phyloP scores from a whole-genome alignment of 2,888 invertebrate species.

The Corbicula japonica region DNA sequence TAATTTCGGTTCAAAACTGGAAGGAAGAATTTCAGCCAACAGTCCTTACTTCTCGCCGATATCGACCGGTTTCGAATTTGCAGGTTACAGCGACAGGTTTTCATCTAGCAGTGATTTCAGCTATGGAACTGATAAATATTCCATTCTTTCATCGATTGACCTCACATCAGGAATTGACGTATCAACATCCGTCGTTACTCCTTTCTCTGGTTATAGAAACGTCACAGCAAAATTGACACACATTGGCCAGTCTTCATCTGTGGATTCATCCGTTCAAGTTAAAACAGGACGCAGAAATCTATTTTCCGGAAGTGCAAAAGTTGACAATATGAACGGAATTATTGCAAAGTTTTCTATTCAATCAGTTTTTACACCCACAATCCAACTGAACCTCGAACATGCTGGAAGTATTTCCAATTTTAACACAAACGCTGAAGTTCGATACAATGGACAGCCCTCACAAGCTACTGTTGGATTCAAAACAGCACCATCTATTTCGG shows the following conservation, averaged over 20 bases:
- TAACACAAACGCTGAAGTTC: conserved; percentile 31
- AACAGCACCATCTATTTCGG: conserved; percentile 3
- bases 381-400: conserved; percentile 38
- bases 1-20: conserved; percentile 49
- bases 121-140: conserved; percentile 22
- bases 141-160: conserved; percentile 30
- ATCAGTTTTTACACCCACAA: conserved; percentile 33
- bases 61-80: conserved; percentile 35
- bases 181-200: conserved; percentile 23
- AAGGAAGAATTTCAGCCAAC: conserved; percentile 25
- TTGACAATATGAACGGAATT: conserved; percentile 15
- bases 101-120: conserved; percentile 18
- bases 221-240: conserved; percentile 25
- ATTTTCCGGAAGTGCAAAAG: conserved; percentile 3
- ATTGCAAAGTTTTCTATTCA: conserved; percentile 1
- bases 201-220: conserved; percentile 30
- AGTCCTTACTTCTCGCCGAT: conserved; percentile 38
- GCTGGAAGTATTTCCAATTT: conserved; percentile 25
- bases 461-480: conserved; percentile 22
- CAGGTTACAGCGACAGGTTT: conserved; percentile 24
- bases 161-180: conserved; percentile 4
- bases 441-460: conserved; percentile 37
- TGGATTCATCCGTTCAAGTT: conserved; percentile 8
- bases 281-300: conserved; percentile 48
- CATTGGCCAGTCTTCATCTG: conserved; percentile 33